Evolutionary conservation across 1,140 invertebrate species (phyloP), one percentile per base, ranked within the genome.

Genomic region (Hydropsyche tenuis): DNA sequence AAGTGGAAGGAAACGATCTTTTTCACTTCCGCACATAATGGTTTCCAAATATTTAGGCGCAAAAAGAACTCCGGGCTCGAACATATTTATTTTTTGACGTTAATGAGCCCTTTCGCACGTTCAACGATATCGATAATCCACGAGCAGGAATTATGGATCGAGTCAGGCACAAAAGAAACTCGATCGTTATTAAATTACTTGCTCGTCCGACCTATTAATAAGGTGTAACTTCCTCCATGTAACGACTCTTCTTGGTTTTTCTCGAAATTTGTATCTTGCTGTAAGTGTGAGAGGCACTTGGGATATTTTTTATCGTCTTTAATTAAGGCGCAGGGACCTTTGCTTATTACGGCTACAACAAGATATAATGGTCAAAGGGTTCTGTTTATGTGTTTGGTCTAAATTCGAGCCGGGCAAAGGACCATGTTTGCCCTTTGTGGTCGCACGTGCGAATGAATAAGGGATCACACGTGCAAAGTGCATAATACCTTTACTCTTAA

Each of bases 281-380:
- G 30, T 4, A 9, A 9, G 30, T 37, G 30, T 37, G 30, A 4
- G 30, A 4, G n/a, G 30, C 30, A 9, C 30, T 37, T 37, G 3
- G 3, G 30, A 4, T 53, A 53, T 20, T 5, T 53, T 60, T 25
- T 60, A 23, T 60, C 12, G 56, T 9, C 23, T 25, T 60, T 60
- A 60, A 60, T 60, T 60, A 60, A 25, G 56, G 20, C 30, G 3
- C 30, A 9, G 30, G 22, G 25, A 20, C 56, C 56, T 60, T 60
- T n/a, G 22, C 18, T 12, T 25, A 22, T 60, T 14, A 20, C 23
- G 30, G 22, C 18, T 25, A 60, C 22, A 20, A 23, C 56, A 14
- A 20, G 56, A 60, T 60, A 27, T 23, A 48, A 68, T 27, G 65
- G 65, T 68, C 45, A 68, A 68, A 68, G 65, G 45, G 65, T 48